Evolutionary conservation across 1,140 invertebrate genomes (phyloP), one percentile per base, ranked within the genome.

Genomic region (Doryteuthis pealeii): DNA sequence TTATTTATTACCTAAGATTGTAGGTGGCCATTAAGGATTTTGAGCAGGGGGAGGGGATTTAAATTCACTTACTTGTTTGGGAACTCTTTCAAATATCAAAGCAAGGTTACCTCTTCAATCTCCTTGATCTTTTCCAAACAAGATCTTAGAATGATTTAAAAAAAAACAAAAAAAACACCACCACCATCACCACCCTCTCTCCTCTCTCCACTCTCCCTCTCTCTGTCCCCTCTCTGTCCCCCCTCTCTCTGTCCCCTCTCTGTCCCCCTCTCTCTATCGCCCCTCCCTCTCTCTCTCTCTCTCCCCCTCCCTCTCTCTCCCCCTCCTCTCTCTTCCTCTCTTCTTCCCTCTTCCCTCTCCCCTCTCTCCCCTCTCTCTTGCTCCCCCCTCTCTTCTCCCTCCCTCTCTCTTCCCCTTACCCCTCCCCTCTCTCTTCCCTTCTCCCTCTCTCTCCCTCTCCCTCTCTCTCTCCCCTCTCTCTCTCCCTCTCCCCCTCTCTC

Each of bases 171-270:
- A n/a, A n/a, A n/a, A n/a, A n/a, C n/a, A n/a, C n/a, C 65, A 12
- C 65, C 26, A 12, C n/a, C n/a, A n/a, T n/a, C n/a, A n/a, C n/a
- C n/a, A n/a, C n/a, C n/a, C n/a, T n/a, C n/a, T n/a, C n/a, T n/a
- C n/a, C n/a, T n/a, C n/a, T n/a, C n/a, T n/a, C n/a, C n/a, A n/a
- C n/a, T n/a, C n/a, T n/a, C n/a, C 26, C 65, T 67, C 31, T 31
- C 65, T 67, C n/a, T 67, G 12, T 67, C n/a, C 26, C n/a, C 49
- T n/a, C 49, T 54, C 49, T 54, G n/a, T n/a, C 49, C 49, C 14
- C n/a, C n/a, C 49, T n/a, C 49, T 54, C 49, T n/a, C 14, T 14
- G 14, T n/a, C 49, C n/a, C 26, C 30, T 28, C 22, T 26, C 15
- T 14, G 8, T 33, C n/a, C n/a, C n/a, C n/a, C n/a, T n/a, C n/a